Evolutionary conservation across 2,113 vertebrate species (phyloP).

Genomic region (Cebidichthys violaceus): DNA sequence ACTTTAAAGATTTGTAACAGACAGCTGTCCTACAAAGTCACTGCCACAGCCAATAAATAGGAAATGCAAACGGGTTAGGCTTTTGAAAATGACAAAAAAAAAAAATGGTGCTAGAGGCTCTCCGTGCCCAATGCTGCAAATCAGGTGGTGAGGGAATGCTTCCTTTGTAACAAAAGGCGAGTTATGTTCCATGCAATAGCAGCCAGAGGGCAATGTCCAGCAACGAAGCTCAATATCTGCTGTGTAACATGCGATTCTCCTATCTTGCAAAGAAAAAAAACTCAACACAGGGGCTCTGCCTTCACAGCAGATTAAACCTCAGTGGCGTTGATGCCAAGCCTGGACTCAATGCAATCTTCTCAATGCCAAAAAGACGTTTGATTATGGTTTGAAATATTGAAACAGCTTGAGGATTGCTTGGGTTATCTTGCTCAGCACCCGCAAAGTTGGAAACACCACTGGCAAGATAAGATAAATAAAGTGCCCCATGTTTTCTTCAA

Average conservation of each 20-base stretch:
- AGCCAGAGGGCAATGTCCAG: slow-evolving; percentile 57
- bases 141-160: slow-evolving; percentile 37
- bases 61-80: slow-evolving; percentile 32
- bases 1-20: slow-evolving; percentile 4
- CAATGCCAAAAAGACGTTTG: slow-evolving; percentile 61
- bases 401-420: slow-evolving; percentile 57
- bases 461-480: slow-evolving; percentile 66
- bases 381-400: slow-evolving; percentile 67
- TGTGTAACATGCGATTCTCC: slow-evolving; percentile 44
- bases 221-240: slow-evolving; percentile 43
- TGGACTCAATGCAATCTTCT: slow-evolving; percentile 59
- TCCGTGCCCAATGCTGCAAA: slow-evolving; percentile 31
- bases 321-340: slow-evolving; percentile 54
- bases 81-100: slow-evolving; percentile 44
- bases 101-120: slow-evolving; percentile 12
- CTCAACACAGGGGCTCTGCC: slow-evolving; percentile 25
- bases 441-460: slow-evolving; percentile 52
- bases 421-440: slow-evolving; percentile 55
- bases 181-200: slow-evolving; percentile 31
- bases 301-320: slow-evolving; percentile 65
- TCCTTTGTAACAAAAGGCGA: slow-evolving; percentile 34
- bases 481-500: slow-evolving; percentile 34
- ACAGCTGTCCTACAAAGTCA: slow-evolving; percentile 1
- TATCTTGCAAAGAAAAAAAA: slow-evolving; percentile 21
- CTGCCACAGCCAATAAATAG: slow-evolving; percentile 24